phyloP scores from a whole-genome alignment of 2,888 invertebrate genomes.

The Masnerella sp. region DNA sequence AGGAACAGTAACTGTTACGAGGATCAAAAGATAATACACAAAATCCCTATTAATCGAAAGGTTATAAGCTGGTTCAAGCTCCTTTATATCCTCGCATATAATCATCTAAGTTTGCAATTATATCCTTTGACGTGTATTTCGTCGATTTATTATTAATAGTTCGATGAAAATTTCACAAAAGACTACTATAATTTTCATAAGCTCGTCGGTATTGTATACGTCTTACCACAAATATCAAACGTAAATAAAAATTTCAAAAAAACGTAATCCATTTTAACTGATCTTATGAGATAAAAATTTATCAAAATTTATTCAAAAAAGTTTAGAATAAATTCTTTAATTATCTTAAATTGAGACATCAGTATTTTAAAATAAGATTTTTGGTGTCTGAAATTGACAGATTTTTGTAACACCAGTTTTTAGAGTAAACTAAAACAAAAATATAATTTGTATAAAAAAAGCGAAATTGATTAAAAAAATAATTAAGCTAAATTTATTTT shows the following conservation, averaged over 20 bases:
- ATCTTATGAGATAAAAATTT: no score
- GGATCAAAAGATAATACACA: conserved; percentile 35
- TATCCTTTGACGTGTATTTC: conserved; percentile 35
- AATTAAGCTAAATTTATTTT: neutral
- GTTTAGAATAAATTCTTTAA: no score
- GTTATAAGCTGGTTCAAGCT: conserved; percentile 22
- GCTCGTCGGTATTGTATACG: neutral
- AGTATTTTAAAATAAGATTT: no score
- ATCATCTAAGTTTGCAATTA: conserved; percentile 31
- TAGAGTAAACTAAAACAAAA: no score
- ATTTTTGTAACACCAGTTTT: no score
- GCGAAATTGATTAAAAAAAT: neutral
- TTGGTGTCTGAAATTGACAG: no score
- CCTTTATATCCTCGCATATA: conserved; percentile 9
- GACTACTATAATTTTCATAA: conserved; percentile 12
- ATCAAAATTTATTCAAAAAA: no score
- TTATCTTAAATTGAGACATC: no score
- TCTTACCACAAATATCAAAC: no score
- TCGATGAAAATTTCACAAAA: conserved; percentile 12
- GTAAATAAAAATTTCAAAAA: no score
- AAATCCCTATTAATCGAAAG: conserved; percentile 37
- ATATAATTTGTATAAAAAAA: neutral
- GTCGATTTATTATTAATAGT: conserved; percentile 26
- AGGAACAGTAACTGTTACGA: conserved; percentile 21
- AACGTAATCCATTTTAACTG: no score